Conservation (phyloP, 2,113 vertebrate genomes). For the Mustela lutreola region DNA sequence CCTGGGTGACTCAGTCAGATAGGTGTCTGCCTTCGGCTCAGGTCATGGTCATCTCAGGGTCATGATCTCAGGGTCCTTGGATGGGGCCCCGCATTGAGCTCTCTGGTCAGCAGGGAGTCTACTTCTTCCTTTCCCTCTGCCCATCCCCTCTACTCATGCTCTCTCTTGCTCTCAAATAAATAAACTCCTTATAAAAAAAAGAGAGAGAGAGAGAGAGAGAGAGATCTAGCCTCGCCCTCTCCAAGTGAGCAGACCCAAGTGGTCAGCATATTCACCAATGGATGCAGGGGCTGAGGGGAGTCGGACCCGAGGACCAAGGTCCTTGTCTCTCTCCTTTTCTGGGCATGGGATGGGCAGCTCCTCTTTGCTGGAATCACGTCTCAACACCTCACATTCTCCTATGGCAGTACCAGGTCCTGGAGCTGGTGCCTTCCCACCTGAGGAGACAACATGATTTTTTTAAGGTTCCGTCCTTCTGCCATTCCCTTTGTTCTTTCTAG, state of each 20-base stretch:
- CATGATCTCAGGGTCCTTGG: no score
- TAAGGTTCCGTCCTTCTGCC: neutral
- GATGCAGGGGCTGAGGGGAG: constrained; percentile 65
- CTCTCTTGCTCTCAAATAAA: neutral
- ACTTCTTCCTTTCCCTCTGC: neutral
- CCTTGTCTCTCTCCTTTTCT: constrained; percentile 58
- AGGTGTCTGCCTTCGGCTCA: neutral
- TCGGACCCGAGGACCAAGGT: neutral
- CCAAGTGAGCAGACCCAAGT: neutral
- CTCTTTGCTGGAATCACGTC: constrained; percentile 84
- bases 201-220: neutral
- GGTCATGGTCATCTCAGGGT: neutral
- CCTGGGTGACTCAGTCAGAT: neutral
- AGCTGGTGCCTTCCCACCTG: constrained; percentile 38
- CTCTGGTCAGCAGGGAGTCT: neutral
- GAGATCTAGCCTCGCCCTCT: neutral
- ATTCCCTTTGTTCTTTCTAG: neutral
- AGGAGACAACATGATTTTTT: neutral
- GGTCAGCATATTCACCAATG: constrained; percentile 73
- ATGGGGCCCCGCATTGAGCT: neutral
- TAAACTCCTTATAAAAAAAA: neutral
- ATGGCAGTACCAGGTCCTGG: constrained; percentile 46
- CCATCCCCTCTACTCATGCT: neutral
- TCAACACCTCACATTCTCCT: constrained; percentile 88
- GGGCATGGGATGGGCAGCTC: constrained; percentile 33